These are phyloP conservation scores for Microcebus jonahi DNA, from an alignment of 2,113 vertebrate species.

Conservation along the genomic window DNA sequence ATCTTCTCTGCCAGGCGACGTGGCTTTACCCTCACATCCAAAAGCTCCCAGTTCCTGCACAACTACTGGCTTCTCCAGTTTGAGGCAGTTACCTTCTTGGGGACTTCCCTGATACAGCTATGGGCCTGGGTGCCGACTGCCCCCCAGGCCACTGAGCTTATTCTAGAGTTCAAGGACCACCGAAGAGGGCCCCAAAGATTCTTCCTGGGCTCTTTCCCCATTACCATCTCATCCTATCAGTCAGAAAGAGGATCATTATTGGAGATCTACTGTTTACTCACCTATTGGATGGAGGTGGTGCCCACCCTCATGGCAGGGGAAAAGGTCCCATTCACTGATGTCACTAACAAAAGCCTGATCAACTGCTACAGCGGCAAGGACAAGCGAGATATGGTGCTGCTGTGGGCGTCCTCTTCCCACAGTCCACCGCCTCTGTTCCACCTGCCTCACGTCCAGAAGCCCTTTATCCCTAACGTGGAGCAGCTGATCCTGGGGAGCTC, in stretches of 20 bases:
- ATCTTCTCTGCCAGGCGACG: background rate
- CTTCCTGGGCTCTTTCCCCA: background rate
- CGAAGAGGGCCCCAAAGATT: background rate
- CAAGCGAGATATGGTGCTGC: background rate
- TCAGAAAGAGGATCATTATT: background rate
- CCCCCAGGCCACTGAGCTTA: background rate
- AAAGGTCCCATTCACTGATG: background rate
- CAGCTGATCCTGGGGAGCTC: background rate
- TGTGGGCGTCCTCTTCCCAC: background rate
- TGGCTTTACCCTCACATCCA: background rate
- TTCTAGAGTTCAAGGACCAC: slow-evolving; percentile 6
- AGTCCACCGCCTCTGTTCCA: background rate
- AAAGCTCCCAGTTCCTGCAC: background rate
- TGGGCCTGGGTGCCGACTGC: background rate
- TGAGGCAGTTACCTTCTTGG: slow-evolving; percentile 15
- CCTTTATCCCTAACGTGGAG: background rate
- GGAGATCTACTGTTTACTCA: background rate
- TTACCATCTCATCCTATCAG: background rate
- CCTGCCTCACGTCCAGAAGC: background rate
- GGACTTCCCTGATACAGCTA: background rate
- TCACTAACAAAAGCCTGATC: background rate
- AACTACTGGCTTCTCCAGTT: slow-evolving; percentile 26
- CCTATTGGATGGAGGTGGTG: background rate
- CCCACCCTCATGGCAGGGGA: background rate
- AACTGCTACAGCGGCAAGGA: background rate